Base-by-base conservation (phyloP, 2,888 invertebrate species). In the Drosophila anomalata region DNA sequence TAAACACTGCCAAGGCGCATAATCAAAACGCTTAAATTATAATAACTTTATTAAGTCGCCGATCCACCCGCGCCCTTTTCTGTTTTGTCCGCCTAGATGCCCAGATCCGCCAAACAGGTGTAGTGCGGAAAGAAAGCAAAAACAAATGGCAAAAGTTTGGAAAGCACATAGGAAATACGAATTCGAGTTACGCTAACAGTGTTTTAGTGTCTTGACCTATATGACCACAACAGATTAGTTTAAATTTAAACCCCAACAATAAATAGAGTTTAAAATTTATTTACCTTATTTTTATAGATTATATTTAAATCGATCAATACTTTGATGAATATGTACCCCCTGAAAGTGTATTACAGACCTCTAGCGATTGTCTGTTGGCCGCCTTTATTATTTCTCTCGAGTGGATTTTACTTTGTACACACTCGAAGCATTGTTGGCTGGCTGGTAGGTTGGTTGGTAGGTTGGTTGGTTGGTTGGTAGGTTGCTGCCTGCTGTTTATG, bases 11-110 rank as follows among this genome's bases (percentile, higher is more conserved):
- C 78, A 77, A 56, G 80, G 83, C 79, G 78, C 87, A 89, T 85
- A 89, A 90, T 90, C 89, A 89, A 90, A 90, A 83, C 90, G 90
- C 90, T 89, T 90, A 89, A 89, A 89, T 90, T 90, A 89, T 89
- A 89, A 89, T 89, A 90, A 89, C 89, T 89, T 90, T 89, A 89
- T 89, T 89, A 89, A 87, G 89, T 59, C 86, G 57, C 47, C 41
- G 44, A 48, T 57, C 51, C 44, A 51, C 63, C 65, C 57, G 47
- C 55, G 63, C 61, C 48, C 59, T 72, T 77, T 33, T 55, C 4
- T 22, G 22, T 20, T 20, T 11, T 20, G 8, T 42, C 11, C 22
- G 17, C 8, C 17, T 17, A 17, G 8, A 14, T 42, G 54, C 41
- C 70, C 58, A 67, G 76, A 56, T 59, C 33, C 24, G 22, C 47